phyloP scores from a whole-genome alignment of 2,113 vertebrate genomes.

The Trochalopteron elliotii region DNA sequence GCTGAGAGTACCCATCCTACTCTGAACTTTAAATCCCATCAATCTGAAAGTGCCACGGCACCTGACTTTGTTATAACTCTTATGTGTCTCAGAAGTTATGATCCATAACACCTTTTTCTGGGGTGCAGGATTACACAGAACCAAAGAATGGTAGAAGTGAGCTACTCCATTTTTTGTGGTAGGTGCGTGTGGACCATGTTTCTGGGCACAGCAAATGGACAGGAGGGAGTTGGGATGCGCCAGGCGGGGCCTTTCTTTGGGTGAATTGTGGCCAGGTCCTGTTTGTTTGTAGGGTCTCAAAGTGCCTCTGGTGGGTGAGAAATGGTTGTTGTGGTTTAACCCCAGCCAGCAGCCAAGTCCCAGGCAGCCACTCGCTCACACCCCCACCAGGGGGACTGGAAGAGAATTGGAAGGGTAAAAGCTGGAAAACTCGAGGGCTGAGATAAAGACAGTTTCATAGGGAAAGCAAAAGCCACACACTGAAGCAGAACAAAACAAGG shows the following conservation, averaged over 20 bases:
- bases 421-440: not conserved
- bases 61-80: not conserved
- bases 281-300: not conserved
- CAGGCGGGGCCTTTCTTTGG: accelerated
- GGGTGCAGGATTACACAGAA: not conserved
- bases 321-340: not conserved
- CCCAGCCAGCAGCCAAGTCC: not conserved
- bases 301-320: not conserved
- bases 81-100: not conserved
- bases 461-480: not conserved
- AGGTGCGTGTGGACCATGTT: accelerated
- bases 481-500: not conserved
- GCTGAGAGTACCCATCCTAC: not conserved
- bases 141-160: not conserved
- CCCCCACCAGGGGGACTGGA: accelerated
- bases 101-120: not conserved
- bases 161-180: not conserved
- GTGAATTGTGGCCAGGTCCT: not conserved
- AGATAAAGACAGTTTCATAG: not conserved
- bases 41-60: not conserved
- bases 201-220: not conserved
- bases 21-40: not conserved
- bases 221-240: not conserved
- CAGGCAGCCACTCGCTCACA: accelerated
- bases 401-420: not conserved